Evolutionary conservation across 2,797 vertebrate species (phyloP).

Genomic region (Poeciliopsis gracilis): DNA sequence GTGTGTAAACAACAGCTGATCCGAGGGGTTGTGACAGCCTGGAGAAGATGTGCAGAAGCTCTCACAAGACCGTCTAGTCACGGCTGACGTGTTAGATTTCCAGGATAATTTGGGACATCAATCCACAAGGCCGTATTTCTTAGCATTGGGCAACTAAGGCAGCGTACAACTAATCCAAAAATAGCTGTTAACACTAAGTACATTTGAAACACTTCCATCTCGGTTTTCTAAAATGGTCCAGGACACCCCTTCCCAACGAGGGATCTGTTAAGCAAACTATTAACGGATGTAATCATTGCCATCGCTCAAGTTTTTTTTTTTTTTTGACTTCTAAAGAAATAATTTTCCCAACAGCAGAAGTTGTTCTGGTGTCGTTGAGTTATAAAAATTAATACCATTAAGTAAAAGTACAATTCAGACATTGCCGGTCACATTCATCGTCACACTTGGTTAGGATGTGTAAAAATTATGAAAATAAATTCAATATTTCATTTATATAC

Average conservation of each 20-base stretch:
- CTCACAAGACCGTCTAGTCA: conserved; percentile 46
- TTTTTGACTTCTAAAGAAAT: not conserved
- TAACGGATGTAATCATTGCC: not conserved
- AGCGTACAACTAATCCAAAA: conserved; percentile 36
- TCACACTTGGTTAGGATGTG: not conserved
- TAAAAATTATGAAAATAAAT: not conserved
- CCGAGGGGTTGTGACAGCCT: conserved; percentile 24
- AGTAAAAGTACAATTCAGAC: not conserved
- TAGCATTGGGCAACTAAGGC: conserved; percentile 28
- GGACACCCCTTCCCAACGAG: not conserved
- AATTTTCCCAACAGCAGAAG: not conserved
- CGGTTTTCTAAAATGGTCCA: not conserved
- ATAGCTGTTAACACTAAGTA: conserved; percentile 48
- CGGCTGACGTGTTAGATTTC: conserved; percentile 48
- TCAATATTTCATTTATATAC: not conserved
- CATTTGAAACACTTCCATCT: not conserved
- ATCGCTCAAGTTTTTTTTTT: not conserved
- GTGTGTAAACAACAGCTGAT: conserved; percentile 70
- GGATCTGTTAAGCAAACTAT: not conserved
- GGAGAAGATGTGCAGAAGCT: conserved; percentile 5
- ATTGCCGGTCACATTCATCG: not conserved
- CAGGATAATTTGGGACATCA: conserved; percentile 14
- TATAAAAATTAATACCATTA: not conserved
- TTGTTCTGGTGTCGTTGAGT: not conserved
- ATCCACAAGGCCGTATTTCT: conserved; percentile 52